These are phyloP conservation scores for Mungos mungo DNA, from an alignment of 2,113 vertebrate species.

Conservation along the genomic window DNA sequence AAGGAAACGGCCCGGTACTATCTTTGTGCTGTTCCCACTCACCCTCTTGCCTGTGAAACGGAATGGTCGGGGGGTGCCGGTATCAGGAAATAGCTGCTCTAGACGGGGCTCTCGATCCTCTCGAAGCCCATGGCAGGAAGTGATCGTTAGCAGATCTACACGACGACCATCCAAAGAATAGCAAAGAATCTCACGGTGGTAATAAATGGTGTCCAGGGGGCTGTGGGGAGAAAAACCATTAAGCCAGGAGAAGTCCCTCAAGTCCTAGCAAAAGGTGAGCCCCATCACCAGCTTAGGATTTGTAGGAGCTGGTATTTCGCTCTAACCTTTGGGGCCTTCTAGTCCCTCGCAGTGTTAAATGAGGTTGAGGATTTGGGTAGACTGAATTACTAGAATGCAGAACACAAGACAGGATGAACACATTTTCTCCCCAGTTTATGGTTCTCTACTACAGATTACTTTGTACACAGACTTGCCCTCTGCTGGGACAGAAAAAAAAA, in stretches of 20 bases:
- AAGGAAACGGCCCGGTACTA: neutral
- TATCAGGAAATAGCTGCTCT: conserved; percentile 95
- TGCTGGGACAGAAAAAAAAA: neutral
- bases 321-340: neutral
- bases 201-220: conserved; percentile 90
- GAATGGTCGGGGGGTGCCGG: conserved; percentile 88
- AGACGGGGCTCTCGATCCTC: conserved; percentile 93
- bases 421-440: neutral
- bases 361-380: neutral
- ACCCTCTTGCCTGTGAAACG: conserved; percentile 93
- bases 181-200: conserved; percentile 96
- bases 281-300: neutral
- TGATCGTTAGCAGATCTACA: conserved; percentile 96
- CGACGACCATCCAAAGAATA: conserved; percentile 93
- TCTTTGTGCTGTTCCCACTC: conserved; percentile 53
- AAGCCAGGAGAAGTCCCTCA: neutral
- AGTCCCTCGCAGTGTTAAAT: neutral
- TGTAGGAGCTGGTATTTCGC: neutral
- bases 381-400: neutral
- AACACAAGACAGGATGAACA: neutral
- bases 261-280: neutral
- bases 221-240: conserved; percentile 74
- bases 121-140: conserved; percentile 93
- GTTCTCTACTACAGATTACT: neutral
- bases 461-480: neutral